Evolutionary conservation across 2,113 vertebrate species (phyloP).

Genomic region (Aegotheles bennettii): DNA sequence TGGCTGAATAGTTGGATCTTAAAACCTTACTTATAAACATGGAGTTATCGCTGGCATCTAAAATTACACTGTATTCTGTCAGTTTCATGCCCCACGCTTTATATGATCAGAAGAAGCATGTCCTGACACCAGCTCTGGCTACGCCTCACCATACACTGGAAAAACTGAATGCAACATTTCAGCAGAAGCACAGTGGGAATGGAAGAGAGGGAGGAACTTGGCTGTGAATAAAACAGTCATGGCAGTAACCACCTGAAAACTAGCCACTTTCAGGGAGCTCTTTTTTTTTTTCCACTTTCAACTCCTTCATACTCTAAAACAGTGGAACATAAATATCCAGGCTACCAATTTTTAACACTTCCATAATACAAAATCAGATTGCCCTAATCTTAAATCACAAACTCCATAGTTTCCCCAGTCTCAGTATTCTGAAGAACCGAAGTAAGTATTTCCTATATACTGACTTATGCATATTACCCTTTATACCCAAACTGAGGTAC

Average conservation of each 20-base stretch:
- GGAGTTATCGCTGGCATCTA: neutral
- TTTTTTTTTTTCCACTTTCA: neutral
- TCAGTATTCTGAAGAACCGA: neutral
- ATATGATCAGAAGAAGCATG: neutral
- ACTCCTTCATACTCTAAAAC: neutral
- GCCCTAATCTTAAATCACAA: neutral
- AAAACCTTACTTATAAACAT: neutral
- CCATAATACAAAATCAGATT: neutral
- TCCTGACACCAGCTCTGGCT: neutral
- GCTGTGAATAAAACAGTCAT: neutral
- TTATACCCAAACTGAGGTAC: neutral
- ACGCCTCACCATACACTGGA: rapidly evolving
- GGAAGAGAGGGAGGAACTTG: neutral
- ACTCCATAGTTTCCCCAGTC: neutral
- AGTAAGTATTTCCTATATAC: neutral
- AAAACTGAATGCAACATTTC: neutral
- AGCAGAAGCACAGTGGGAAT: neutral
- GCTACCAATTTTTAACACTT: neutral
- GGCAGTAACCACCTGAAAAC: neutral
- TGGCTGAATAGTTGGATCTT: neutral
- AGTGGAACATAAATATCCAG: neutral
- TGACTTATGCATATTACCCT: neutral
- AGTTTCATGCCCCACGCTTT: neutral
- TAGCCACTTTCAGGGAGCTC: neutral
- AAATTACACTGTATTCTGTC: neutral